Percentiles rank a stretch among this genome's conserved stretches.
Evolutionary conservation across 2,888 invertebrate genomes (phyloP).

Genomic region (Meta bourneti): DNA sequence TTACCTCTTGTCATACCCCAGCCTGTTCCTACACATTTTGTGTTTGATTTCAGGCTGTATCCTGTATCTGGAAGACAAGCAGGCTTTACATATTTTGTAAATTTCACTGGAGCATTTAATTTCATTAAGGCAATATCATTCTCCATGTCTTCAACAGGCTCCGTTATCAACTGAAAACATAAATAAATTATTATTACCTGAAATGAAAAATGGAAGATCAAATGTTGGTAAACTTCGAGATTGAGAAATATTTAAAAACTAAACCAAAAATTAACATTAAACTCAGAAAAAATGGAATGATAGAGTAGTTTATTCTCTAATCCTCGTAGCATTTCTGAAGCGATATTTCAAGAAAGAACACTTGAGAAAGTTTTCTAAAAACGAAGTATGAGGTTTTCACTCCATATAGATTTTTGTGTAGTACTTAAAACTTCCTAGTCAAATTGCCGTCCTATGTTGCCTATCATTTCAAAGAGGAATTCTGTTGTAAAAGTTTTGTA

Average conservation of each 20-base stretch:
- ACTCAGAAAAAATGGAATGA: too few species aligned
- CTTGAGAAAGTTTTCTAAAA: too few species aligned
- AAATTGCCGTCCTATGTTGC: too few species aligned
- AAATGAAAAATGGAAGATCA: too few species aligned
- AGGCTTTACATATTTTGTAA: slow-evolving; percentile 59
- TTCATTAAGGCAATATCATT: slow-evolving; percentile 73
- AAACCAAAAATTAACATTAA: not conserved
- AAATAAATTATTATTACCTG: not conserved
- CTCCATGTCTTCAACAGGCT: slow-evolving; percentile 14
- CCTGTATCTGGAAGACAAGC: slow-evolving; percentile 64
- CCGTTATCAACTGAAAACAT: slow-evolving; percentile 37
- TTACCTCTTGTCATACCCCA: slow-evolving; percentile 76
- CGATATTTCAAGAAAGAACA: too few species aligned
- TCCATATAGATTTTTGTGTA: too few species aligned
- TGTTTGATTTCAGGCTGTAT: slow-evolving; percentile 19
- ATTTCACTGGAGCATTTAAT: slow-evolving; percentile 71
- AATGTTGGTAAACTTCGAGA: not conserved
- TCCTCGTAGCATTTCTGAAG: too few species aligned
- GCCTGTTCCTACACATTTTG: slow-evolving; percentile 67
- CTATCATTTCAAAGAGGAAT: too few species aligned
- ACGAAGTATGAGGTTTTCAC: too few species aligned
- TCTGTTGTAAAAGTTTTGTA: too few species aligned
- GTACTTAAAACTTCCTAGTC: too few species aligned
- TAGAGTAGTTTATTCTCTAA: too few species aligned
- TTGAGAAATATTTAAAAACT: not conserved